Percentiles rank a stretch among this genome's conserved stretches.
Evolutionary conservation across 2,888 invertebrate genomes (phyloP).

Genomic region (Thymelicus sylvestris): DNA sequence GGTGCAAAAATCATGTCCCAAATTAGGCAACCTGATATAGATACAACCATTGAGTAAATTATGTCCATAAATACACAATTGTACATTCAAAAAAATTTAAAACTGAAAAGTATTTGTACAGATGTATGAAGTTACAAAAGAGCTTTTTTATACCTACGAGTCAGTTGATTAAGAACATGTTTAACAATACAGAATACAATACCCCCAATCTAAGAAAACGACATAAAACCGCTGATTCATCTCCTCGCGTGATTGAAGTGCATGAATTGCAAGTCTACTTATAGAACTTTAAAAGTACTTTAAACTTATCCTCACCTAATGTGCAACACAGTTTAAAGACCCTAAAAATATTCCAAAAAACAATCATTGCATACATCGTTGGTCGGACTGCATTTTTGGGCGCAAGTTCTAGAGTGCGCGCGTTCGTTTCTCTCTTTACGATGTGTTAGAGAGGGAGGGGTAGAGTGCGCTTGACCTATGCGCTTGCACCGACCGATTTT

Average conservation of each 20-base stretch:
- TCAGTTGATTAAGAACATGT: no score
- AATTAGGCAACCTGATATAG: no score
- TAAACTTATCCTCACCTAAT: constrained; percentile 14
- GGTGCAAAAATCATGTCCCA: no score
- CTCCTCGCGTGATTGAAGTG: background rate
- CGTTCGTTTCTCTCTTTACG: constrained; percentile 45
- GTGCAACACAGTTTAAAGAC: constrained; percentile 36
- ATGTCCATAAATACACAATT: no score
- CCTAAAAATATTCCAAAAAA: constrained; percentile 44
- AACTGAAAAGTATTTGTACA: no score
- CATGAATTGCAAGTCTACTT: constrained; percentile 2
- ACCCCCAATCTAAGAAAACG: no score
- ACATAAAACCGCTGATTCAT: no score
- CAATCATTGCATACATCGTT: constrained; percentile 56
- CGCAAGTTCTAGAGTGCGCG: constrained; percentile 58
- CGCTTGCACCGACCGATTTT: constrained; percentile 65
- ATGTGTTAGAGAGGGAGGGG: constrained; percentile 51
- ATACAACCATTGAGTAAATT: no score
- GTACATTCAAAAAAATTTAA: no score
- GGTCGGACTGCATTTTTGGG: constrained; percentile 67
- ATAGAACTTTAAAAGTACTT: background rate
- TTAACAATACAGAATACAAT: no score
- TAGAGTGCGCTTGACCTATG: constrained; percentile 71
- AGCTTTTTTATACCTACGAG: no score
- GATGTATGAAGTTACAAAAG: no score